Conservation (phyloP, 2,113 vertebrate species). For the Riparia riparia region DNA sequence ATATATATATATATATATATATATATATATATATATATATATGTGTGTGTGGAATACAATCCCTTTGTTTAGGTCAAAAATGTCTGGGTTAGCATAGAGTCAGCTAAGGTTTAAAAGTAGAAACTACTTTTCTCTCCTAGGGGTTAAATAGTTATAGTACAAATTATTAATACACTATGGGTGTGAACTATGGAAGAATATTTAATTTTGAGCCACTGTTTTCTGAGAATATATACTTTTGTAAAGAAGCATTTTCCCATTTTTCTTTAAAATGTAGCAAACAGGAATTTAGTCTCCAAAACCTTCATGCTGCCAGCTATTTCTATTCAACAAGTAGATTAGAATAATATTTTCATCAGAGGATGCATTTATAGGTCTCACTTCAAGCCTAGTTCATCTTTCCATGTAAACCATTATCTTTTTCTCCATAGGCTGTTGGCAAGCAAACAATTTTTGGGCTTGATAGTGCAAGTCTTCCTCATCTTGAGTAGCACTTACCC, state of each 20-base stretch:
- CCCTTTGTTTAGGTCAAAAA: constrained; percentile 31
- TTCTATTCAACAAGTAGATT: constrained; percentile 5
- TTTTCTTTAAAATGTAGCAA: neutral
- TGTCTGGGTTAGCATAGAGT: neutral
- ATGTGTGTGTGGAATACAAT: too few species aligned
- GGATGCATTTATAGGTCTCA: neutral
- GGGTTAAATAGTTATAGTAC: neutral
- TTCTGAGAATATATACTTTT: neutral
- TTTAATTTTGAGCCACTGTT: constrained; percentile 24
- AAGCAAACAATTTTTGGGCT: constrained; percentile 42
- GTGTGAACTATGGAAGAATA: neutral
- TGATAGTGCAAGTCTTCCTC: constrained; percentile 33
- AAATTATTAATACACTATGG: neutral
- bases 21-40: neutral
- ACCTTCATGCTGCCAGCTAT: neutral
- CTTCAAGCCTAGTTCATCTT: neutral
- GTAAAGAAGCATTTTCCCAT: neutral
- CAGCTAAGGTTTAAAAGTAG: neutral
- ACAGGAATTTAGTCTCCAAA: neutral
- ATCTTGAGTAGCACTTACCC: constrained; percentile 21
- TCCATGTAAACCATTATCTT: neutral
- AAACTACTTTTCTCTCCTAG: constrained; percentile 22
- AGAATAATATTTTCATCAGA: constrained; percentile 16
- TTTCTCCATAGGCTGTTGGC: neutral
- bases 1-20: neutral